Evolutionary conservation across 53 echinoderm and acorn worm genomes (phyloP).

Genomic region (Apostichopus leukothele): DNA sequence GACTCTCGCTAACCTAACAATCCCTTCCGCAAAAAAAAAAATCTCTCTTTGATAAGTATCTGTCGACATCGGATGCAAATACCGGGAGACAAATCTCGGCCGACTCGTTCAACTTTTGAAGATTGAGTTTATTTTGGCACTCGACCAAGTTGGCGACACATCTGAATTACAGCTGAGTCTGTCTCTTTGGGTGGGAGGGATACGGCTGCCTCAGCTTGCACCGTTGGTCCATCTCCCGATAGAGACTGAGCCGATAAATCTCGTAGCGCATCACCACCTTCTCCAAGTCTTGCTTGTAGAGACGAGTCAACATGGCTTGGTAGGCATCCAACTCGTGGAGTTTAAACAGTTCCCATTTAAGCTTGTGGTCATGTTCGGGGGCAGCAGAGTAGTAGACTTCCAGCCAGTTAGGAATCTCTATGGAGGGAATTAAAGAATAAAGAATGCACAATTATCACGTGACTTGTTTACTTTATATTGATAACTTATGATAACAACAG

Average conservation of each 20-base stretch:
- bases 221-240: constrained; percentile 80
- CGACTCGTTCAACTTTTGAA: no score
- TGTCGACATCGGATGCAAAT: no score
- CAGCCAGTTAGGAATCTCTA: constrained; percentile 97
- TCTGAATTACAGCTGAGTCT: constrained; percentile 27
- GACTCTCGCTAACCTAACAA: not conserved
- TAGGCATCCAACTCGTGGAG: constrained; percentile 84
- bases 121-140: no score
- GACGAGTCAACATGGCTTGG: constrained; percentile 88
- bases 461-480: no score
- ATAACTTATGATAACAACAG: no score
- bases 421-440: not conserved
- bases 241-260: constrained; percentile 70
- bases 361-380: constrained; percentile 88
- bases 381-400: constrained; percentile 91
- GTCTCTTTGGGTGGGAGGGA: constrained; percentile 11
- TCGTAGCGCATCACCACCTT: constrained; percentile 96
- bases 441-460: no score
- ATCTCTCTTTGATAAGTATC: no score
- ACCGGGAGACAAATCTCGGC: no score
- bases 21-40: no score
- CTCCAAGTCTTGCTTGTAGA: constrained; percentile 86
- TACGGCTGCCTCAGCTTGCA: constrained; percentile 12
- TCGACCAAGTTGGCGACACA: no score
- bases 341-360: constrained; percentile 96